Percentiles rank a stretch among this genome's conserved stretches.
Conservation (phyloP, 2,797 vertebrate species). For the Babyrousa celebensis region DNA sequence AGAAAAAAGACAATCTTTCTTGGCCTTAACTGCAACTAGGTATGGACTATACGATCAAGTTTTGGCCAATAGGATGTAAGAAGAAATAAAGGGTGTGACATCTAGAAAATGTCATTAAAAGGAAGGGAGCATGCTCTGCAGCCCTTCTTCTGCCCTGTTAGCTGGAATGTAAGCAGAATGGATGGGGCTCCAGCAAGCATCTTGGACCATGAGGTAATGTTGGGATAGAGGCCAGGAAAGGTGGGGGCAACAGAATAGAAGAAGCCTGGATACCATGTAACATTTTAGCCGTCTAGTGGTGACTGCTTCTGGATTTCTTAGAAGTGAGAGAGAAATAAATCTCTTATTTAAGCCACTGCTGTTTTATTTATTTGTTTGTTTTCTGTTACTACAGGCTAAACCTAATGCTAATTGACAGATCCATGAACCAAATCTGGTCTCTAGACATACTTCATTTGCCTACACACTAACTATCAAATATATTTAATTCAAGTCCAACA, state of each 20-base stretch:
- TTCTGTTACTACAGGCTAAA: conserved; percentile 52
- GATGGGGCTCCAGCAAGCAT: background rate
- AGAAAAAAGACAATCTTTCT: background rate
- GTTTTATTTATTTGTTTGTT: conserved; percentile 47
- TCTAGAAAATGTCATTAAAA: background rate
- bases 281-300: background rate
- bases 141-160: background rate
- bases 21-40: background rate
- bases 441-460: conserved; percentile 15
- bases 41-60: background rate
- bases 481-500: conserved; percentile 64
- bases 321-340: conserved; percentile 38
- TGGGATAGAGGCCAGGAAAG: background rate
- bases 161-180: background rate
- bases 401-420: conserved; percentile 56
- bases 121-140: background rate
- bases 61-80: background rate
- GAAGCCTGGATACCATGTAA: background rate
- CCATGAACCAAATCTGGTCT: background rate
- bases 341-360: conserved; percentile 14
- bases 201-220: background rate
- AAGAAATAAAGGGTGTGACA: background rate
- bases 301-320: background rate
- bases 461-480: background rate
- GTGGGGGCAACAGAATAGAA: background rate